Percentiles rank a stretch among this genome's conserved stretches.
Conservation (phyloP, 2,113 vertebrate genomes). For the Prietella phreatophila region DNA sequence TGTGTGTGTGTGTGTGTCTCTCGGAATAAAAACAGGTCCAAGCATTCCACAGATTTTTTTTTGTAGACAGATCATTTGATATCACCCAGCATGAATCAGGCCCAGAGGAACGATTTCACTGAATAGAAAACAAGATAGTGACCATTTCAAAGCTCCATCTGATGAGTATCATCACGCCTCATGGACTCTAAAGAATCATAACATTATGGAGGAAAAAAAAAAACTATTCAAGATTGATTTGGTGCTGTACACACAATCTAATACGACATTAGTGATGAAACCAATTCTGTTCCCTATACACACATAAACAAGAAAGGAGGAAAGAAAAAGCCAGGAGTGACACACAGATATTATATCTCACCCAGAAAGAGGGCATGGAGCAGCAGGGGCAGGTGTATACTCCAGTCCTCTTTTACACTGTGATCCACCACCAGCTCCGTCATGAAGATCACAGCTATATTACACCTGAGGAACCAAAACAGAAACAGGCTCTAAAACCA, state of each 20-base stretch:
- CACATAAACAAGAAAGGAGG: background rate
- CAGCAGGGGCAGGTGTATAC: constrained; percentile 88
- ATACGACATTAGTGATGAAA: background rate
- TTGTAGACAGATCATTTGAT: background rate
- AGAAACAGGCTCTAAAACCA: background rate
- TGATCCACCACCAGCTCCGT: constrained; percentile 98
- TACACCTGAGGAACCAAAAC: constrained; percentile 77
- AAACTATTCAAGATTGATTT: background rate
- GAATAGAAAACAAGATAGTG: background rate
- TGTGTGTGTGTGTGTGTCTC: background rate
- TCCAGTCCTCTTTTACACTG: constrained; percentile 96
- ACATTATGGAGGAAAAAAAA: too few species aligned
- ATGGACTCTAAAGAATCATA: background rate
- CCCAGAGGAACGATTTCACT: background rate
- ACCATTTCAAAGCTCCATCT: background rate
- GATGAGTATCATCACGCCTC: background rate
- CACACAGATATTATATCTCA: constrained; percentile 60
- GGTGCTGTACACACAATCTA: background rate
- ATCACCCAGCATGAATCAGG: constrained; percentile 6
- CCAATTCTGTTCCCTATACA: background rate
- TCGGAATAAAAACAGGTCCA: background rate
- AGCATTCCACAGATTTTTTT: constrained; percentile 20
- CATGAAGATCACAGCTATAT: constrained; percentile 97
- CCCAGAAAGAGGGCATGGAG: constrained; percentile 95
- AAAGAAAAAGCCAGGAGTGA: background rate